Evolutionary conservation across 2,888 invertebrate species (phyloP), one percentile per base, ranked within the genome.

Genomic region (Harmothoe impar): DNA sequence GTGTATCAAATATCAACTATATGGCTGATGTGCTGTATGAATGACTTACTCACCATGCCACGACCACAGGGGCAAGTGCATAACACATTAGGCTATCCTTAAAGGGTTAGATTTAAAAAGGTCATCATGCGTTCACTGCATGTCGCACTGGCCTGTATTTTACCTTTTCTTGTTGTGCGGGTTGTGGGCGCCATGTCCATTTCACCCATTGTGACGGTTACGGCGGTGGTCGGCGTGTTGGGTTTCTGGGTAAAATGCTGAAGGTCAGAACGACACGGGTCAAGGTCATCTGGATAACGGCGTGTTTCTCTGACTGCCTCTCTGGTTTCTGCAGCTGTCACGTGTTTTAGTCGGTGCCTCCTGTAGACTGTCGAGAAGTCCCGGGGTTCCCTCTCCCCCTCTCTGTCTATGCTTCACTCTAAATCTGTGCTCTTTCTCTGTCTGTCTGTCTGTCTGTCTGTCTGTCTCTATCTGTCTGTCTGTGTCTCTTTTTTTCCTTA

Each of bases 231-330:
- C 15, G 43, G 10, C 43, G 10, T 43, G 43, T 43, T 43, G 3
- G n/a, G 43, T 43, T 43, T 43, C 43, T 43, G 43, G 43, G 1
- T 62, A 3, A 62, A n/a, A 20, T 20, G 62, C 10, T 20, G 62
- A 20, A 62, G 23, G n/a, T 62, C 15, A 20, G 23, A 62, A 62
- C 62, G 3, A 15, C 62, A 20, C n/a, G 23, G 62, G 62, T 62
- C 62, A 62, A 72, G 72, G 72, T 25, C 72, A 72, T 3, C 31
- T 62, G 15, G 62, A 84, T 84, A 84, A 84, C 84, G 35, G 84
- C 20, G 10, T 35, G 35, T 78, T 78, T 78, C 78, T 25, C 78
- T 15, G 3, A 29, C 62, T 62, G 62, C 20, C 78, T 35, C 78
- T 78, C 78, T 78, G 17, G 10, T 78, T 78, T 35, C 78, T 78